Evolutionary conservation across 1,140 invertebrate species (phyloP).

Genomic region (Eubasilissa regina): DNA sequence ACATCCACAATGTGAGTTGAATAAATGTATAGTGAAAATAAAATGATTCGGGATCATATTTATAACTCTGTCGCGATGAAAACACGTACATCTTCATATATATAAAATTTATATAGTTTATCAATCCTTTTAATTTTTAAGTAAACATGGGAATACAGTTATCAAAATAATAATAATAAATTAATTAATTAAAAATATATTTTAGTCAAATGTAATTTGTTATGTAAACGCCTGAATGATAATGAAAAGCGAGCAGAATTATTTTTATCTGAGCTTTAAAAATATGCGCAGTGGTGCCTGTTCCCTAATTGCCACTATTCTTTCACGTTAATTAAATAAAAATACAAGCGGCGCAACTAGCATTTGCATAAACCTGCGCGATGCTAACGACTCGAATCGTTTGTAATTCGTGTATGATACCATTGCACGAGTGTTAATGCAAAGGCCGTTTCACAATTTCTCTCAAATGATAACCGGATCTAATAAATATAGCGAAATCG

Average conservation of each 20-base stretch:
- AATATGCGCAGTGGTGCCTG: neutral
- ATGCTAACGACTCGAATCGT: slow-evolving; percentile 1
- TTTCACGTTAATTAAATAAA: slow-evolving; percentile 30
- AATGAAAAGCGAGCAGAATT: neutral
- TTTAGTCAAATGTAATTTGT: neutral
- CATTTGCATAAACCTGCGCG: slow-evolving; percentile 23
- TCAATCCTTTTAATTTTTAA: too few species aligned
- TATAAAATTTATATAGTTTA: too few species aligned
- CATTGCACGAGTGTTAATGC: neutral
- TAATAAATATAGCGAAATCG: too few species aligned
- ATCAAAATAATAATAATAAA: neutral
- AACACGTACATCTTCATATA: too few species aligned
- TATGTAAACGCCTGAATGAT: neutral
- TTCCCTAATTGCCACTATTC: slow-evolving; percentile 18
- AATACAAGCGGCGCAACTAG: slow-evolving; percentile 4
- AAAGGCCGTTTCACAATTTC: slow-evolving; percentile 11
- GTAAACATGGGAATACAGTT: too few species aligned
- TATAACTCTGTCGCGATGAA: too few species aligned
- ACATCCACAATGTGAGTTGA: too few species aligned
- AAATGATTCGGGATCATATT: too few species aligned
- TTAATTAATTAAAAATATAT: neutral
- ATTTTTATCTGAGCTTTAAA: neutral
- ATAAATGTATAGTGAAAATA: too few species aligned
- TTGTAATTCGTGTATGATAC: slow-evolving; percentile 13
- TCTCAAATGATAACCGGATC: too few species aligned